These are phyloP conservation scores for Micrastur ruficollis DNA, from an alignment of 2,797 vertebrate genomes.

Conservation along the genomic window DNA sequence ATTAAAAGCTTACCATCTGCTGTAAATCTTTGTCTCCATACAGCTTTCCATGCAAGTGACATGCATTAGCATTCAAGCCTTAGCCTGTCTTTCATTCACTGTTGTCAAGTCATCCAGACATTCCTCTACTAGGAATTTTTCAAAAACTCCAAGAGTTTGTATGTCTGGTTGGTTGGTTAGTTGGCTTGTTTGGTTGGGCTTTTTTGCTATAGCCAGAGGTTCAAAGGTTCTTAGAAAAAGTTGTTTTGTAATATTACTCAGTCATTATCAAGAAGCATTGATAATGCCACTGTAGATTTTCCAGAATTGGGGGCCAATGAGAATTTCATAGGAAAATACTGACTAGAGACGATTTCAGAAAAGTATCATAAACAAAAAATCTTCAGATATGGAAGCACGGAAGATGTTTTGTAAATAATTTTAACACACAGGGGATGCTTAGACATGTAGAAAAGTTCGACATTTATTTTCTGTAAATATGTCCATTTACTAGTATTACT, in stretches of 20 bases:
- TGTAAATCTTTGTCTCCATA: not conserved
- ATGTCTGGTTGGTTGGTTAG: not conserved
- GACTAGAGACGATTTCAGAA: not conserved
- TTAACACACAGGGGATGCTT: not conserved
- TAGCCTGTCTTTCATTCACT: not conserved
- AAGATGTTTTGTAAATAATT: not conserved
- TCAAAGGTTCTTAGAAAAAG: not conserved
- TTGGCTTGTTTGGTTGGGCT: not conserved
- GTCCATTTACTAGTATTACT: not conserved
- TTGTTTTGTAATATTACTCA: not conserved
- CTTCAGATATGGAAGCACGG: not conserved
- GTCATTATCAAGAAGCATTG: not conserved
- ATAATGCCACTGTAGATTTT: not conserved
- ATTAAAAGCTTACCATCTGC: conserved; percentile 16
- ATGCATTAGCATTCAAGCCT: not conserved
- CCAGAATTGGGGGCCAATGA: not conserved
- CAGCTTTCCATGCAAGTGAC: not conserved
- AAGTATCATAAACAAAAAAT: not conserved
- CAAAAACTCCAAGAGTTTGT: not conserved
- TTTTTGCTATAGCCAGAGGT: not conserved
- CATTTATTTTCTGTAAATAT: not conserved
- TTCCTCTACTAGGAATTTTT: not conserved
- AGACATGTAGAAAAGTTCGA: not conserved
- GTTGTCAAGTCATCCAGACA: not conserved
- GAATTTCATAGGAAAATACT: not conserved